These are phyloP conservation scores for Drosophila oshimai DNA, from an alignment of 1,140 invertebrate genomes.

Conservation along the genomic window DNA sequence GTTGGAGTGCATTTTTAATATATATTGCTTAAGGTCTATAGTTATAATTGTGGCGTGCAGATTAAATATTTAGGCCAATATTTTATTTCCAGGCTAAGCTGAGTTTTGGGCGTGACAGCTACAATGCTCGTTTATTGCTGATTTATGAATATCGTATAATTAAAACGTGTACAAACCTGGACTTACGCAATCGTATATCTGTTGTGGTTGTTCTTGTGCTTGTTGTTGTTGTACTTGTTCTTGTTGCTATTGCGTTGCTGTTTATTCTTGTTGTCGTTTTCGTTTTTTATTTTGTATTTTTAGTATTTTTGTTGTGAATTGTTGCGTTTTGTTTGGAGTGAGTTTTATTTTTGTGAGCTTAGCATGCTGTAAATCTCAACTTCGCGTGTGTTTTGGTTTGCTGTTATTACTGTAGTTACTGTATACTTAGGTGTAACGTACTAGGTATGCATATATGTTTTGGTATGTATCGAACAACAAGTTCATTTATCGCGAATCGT, in stretches of 20 bases:
- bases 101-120: constrained; percentile 34
- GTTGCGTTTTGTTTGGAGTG: constrained; percentile 59
- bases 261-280: constrained; percentile 53
- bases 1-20: constrained; percentile 1
- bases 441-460: constrained; percentile 33
- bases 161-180: constrained; percentile 78
- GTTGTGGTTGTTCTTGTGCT: constrained; percentile 61
- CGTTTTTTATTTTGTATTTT: constrained; percentile 25
- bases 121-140: constrained; percentile 16
- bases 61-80: constrained; percentile 26
- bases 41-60: constrained; percentile 30
- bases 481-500: constrained; percentile 15
- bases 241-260: constrained; percentile 68
- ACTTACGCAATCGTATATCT: constrained; percentile 73
- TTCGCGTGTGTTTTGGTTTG: constrained; percentile 46
- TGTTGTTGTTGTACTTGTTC: constrained; percentile 51
- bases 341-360: constrained; percentile 66
- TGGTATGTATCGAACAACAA: constrained; percentile 36
- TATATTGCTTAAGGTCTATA: background rate
- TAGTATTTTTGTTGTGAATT: constrained; percentile 54
- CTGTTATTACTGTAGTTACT: constrained; percentile 23
- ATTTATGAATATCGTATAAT: constrained; percentile 29
- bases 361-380: constrained; percentile 76
- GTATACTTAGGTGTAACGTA: constrained; percentile 51
- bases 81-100: constrained; percentile 18